phyloP scores from a whole-genome alignment of 2,797 vertebrate species.

The Rhinella marina region DNA sequence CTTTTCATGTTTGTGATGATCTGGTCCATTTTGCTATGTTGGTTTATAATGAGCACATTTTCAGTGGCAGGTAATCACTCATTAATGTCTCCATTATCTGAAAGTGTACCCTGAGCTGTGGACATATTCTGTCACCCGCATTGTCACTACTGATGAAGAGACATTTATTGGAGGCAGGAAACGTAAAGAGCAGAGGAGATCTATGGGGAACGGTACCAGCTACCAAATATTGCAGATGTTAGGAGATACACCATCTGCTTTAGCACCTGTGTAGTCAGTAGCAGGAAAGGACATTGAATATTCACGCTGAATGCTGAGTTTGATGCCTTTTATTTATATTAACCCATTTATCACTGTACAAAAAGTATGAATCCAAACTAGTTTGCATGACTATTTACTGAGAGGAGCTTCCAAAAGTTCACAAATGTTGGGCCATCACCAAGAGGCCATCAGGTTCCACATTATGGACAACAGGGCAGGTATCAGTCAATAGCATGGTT shows the following conservation, averaged over 20 bases:
- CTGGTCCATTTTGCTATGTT: background rate
- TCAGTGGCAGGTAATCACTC: slow-evolving; percentile 3
- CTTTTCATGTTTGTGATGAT: background rate
- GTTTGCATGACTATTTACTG: background rate
- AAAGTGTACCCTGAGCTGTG: background rate
- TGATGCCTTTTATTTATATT: slow-evolving; percentile 14
- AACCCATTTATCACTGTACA: slow-evolving; percentile 15
- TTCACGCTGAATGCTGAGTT: slow-evolving; percentile 28
- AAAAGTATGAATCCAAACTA: background rate
- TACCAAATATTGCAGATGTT: slow-evolving; percentile 52
- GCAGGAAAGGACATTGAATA: slow-evolving; percentile 38
- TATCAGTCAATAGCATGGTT: background rate
- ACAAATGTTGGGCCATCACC: no score
- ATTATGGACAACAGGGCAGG: background rate
- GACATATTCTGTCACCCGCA: slow-evolving; percentile 18
- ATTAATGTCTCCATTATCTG: slow-evolving; percentile 28
- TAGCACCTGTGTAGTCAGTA: slow-evolving; percentile 45
- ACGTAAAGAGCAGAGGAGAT: slow-evolving; percentile 36
- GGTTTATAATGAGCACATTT: background rate
- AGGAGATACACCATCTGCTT: slow-evolving; percentile 47
- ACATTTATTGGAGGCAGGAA: slow-evolving; percentile 31
- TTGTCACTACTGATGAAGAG: slow-evolving; percentile 36
- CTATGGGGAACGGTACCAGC: slow-evolving; percentile 31
- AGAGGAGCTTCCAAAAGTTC: background rate
- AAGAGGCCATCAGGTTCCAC: background rate